Conservation (phyloP, 2,113 vertebrate genomes). For the Hipposideros armiger region DNA sequence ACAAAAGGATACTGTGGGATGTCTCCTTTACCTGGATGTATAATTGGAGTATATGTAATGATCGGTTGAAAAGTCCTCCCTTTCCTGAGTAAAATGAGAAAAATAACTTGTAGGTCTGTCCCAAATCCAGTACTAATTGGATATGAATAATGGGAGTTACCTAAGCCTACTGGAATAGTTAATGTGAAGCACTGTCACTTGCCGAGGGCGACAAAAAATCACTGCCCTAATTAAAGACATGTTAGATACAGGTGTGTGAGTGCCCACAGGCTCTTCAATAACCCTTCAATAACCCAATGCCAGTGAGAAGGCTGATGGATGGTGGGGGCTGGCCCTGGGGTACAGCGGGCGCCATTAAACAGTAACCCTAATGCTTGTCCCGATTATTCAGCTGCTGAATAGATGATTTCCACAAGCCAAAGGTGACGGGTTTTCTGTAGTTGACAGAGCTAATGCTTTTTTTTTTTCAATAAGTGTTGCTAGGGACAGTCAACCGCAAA, state of each 20-base stretch:
- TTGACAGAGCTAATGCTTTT: background rate
- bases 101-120: background rate
- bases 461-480: background rate
- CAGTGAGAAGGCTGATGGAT: background rate
- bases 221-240: background rate
- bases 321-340: background rate
- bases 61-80: background rate
- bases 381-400: background rate
- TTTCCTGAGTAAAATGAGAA: background rate
- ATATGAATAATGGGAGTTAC: background rate
- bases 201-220: background rate
- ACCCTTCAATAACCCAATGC: background rate
- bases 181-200: background rate
- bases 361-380: background rate
- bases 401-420: background rate
- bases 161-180: background rate
- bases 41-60: background rate
- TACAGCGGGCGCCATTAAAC: background rate
- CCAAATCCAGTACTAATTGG: background rate
- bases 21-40: background rate
- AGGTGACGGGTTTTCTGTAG: background rate
- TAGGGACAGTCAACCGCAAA: background rate
- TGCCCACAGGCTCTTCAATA: too few relatives aligned
- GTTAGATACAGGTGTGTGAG: background rate
- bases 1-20: background rate